A percentile compares a stretch with the other conserved stretches of the same genome.
Conservation (phyloP, 2,113 vertebrate species). For the Odontesthes bonariensis region DNA sequence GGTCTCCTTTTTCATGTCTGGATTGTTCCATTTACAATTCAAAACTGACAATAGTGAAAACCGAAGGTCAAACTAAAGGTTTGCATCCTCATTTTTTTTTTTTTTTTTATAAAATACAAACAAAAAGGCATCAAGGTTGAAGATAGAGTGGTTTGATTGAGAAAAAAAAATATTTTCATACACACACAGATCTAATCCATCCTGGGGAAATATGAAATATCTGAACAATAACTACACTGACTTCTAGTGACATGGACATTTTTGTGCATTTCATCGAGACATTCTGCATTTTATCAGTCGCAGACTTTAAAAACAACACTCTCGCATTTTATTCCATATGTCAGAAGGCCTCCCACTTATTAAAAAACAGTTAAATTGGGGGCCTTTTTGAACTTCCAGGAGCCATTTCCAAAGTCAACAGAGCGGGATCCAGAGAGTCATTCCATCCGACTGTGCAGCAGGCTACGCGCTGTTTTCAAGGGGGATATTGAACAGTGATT, state of each 20-base stretch:
- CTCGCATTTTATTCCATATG: conserved; percentile 55
- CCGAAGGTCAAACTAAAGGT: too few species aligned
- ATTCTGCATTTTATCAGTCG: conserved; percentile 45
- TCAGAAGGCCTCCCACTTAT: conserved; percentile 54
- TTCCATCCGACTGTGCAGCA: conserved; percentile 62
- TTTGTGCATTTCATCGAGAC: conserved; percentile 18
- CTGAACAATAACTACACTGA: not conserved
- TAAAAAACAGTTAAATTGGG: conserved; percentile 63
- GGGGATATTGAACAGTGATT: conserved; percentile 70
- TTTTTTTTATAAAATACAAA: too few species aligned
- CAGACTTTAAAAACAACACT: conserved; percentile 52
- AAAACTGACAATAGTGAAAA: too few species aligned
- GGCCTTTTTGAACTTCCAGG: conserved; percentile 59
- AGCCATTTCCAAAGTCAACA: conserved; percentile 76
- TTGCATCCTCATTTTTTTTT: too few species aligned
- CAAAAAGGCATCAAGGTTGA: too few species aligned
- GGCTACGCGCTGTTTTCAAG: conserved; percentile 53
- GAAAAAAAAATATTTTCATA: too few species aligned
- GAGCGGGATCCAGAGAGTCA: conserved; percentile 57
- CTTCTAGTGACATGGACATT: too few species aligned
- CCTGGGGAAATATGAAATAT: too few species aligned
- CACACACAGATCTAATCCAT: too few species aligned
- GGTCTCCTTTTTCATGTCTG: too few species aligned
- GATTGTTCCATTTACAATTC: too few species aligned
- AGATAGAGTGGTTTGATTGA: too few species aligned